Evolutionary conservation across 2,113 vertebrate genomes (phyloP).

Genomic region (Hypomesus transpacificus): DNA sequence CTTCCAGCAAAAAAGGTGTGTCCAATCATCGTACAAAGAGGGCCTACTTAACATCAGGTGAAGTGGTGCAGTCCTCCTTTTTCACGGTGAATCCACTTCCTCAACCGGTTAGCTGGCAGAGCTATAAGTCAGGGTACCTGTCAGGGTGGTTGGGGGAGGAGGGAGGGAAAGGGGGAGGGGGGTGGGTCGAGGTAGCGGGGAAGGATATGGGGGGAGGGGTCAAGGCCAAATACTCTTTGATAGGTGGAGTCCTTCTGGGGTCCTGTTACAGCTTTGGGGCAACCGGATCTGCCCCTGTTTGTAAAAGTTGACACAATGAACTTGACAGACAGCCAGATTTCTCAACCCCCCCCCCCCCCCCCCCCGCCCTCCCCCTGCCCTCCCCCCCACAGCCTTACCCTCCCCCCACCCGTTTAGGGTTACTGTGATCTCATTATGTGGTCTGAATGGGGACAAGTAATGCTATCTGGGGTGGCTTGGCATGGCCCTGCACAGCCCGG

Average conservation of each 20-base stretch:
- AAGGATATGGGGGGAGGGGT: slow-evolving; percentile 70
- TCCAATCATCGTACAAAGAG: neutral
- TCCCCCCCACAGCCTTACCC: neutral
- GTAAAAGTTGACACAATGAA: slow-evolving; percentile 83
- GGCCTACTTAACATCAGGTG: neutral
- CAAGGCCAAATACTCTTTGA: slow-evolving; percentile 62
- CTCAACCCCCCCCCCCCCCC: slow-evolving; percentile 74
- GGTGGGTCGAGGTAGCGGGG: slow-evolving; percentile 71
- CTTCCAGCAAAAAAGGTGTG: no score
- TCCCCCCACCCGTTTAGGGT: slow-evolving; percentile 85
- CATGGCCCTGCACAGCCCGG: slow-evolving; percentile 21
- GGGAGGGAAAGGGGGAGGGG: slow-evolving; percentile 71
- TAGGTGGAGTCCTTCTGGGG: slow-evolving; percentile 62
- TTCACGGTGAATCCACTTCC: neutral
- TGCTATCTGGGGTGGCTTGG: slow-evolving; percentile 80
- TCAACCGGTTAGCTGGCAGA: slow-evolving; percentile 7
- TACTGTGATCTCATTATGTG: slow-evolving; percentile 88
- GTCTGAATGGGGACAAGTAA: slow-evolving; percentile 90
- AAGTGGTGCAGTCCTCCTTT: neutral
- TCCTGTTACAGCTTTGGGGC: slow-evolving; percentile 74
- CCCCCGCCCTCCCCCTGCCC: slow-evolving; percentile 1
- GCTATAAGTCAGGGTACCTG: slow-evolving; percentile 46
- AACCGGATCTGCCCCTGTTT: slow-evolving; percentile 78
- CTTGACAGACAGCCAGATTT: slow-evolving; percentile 86
- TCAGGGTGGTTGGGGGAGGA: slow-evolving; percentile 49